A percentile compares a stretch with the other conserved stretches of the same genome.
Evolutionary conservation across 2,113 vertebrate species (phyloP).

Genomic region (Rissa tridactyla): DNA sequence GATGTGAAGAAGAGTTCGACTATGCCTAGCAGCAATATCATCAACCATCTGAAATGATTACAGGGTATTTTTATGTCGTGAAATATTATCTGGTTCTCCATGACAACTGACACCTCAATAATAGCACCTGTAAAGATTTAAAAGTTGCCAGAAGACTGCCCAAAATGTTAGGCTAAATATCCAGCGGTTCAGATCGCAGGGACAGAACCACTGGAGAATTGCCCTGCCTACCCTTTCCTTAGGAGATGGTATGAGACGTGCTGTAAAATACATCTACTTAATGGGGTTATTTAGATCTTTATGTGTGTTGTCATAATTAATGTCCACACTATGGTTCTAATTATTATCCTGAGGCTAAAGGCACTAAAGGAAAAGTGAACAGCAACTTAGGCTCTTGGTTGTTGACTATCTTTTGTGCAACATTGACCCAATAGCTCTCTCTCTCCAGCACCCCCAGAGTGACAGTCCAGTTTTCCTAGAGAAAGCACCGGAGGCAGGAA

Average conservation of each 20-base stretch:
- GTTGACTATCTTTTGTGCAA: neutral
- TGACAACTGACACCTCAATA: conserved; percentile 30
- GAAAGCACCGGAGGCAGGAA: neutral
- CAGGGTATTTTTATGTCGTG: neutral
- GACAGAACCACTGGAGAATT: neutral
- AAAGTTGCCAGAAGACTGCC: conserved; percentile 8
- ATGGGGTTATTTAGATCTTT: neutral
- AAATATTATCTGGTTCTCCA: conserved; percentile 25
- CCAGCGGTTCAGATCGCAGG: neutral
- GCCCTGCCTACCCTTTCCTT: neutral
- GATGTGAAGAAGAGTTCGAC: conserved; percentile 19
- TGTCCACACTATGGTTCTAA: neutral
- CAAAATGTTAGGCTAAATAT: neutral
- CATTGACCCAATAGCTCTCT: neutral
- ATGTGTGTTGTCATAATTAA: neutral
- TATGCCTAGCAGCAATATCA: conserved; percentile 17
- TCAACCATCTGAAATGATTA: conserved; percentile 15
- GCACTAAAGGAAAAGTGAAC: neutral
- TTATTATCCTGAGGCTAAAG: neutral
- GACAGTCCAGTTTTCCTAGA: neutral
- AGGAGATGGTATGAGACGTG: neutral
- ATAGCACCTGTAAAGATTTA: conserved; percentile 15
- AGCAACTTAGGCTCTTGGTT: neutral
- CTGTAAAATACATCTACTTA: neutral
- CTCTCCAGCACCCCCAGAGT: neutral